Percentiles rank a stretch among this genome's conserved stretches.
Conservation (phyloP, 2,888 invertebrate genomes). For the Abrostola triplasia region DNA sequence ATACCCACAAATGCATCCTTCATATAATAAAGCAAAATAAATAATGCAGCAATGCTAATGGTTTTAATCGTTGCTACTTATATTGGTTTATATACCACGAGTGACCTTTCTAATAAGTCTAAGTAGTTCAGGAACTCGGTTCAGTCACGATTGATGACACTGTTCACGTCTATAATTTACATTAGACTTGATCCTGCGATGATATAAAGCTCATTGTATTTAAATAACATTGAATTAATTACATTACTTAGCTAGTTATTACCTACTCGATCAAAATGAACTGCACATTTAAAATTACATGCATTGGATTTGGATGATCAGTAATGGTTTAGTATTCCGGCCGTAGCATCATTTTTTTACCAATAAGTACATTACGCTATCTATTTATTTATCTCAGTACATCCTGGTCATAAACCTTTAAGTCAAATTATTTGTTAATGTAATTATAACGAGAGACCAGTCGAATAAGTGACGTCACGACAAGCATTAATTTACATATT, state of each 20-base stretch:
- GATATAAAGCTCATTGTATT: slow-evolving; percentile 56
- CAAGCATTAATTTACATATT: slow-evolving; percentile 29
- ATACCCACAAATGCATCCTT: too few species aligned
- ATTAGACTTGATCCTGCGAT: slow-evolving; percentile 48
- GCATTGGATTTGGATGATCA: background rate
- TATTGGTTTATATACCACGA: slow-evolving; percentile 32
- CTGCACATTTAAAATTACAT: background rate
- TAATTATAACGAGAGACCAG: slow-evolving; percentile 32
- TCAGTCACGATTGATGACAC: slow-evolving; percentile 72
- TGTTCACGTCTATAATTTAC: slow-evolving; percentile 62
- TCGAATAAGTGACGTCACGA: slow-evolving; percentile 23
- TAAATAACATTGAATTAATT: slow-evolving; percentile 52
- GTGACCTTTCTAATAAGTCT: slow-evolving; percentile 53
- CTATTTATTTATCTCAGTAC: slow-evolving; percentile 4
- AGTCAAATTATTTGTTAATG: slow-evolving; percentile 32
- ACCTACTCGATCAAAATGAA: background rate
- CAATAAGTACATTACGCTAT: background rate
- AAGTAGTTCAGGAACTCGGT: slow-evolving; percentile 70
- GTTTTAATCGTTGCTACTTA: slow-evolving; percentile 21
- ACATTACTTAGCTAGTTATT: slow-evolving; percentile 4
- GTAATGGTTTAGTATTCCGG: slow-evolving; percentile 4
- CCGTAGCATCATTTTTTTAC: slow-evolving; percentile 3
- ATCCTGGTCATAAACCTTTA: slow-evolving; percentile 28
- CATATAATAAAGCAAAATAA: slow-evolving; percentile 6
- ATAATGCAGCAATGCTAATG: slow-evolving; percentile 36